Conservation (phyloP, 2,797 vertebrate species). For the Cheirogaleus major region DNA sequence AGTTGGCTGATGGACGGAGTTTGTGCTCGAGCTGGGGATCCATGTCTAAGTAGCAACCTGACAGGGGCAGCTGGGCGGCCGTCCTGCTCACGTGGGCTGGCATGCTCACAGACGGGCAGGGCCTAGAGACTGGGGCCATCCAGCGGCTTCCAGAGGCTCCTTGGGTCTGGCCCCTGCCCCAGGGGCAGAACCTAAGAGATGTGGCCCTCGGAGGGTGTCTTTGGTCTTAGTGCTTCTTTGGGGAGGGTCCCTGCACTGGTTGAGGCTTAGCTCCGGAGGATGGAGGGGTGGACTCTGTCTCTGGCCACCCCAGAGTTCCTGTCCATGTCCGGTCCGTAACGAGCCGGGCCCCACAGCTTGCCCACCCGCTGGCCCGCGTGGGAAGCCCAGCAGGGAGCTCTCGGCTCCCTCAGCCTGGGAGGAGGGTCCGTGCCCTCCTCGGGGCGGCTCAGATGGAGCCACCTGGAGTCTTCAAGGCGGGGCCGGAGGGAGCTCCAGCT, state of each 20-base stretch:
- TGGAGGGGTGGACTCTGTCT: neutral
- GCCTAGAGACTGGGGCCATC: neutral
- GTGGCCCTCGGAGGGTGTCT: neutral
- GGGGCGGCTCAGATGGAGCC: neutral
- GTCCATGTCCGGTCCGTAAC: neutral
- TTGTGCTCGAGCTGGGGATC: neutral
- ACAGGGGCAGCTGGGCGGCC: neutral
- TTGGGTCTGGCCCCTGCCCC: too few species aligned
- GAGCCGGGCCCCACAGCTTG: accelerated
- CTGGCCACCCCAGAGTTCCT: neutral
- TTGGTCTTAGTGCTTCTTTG: neutral
- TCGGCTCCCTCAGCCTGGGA: neutral
- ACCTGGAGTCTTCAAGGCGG: too few species aligned
- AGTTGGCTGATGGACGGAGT: neutral
- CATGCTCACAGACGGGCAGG: neutral
- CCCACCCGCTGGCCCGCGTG: accelerated
- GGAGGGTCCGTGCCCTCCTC: neutral
- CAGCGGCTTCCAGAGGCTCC: neutral
- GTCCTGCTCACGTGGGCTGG: neutral
- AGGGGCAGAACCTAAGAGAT: neutral
- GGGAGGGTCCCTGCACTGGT: neutral
- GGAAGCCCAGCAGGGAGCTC: too few species aligned
- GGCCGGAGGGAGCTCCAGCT: too few species aligned
- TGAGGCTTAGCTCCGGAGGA: too few species aligned
- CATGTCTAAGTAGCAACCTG: neutral